phyloP scores from a whole-genome alignment of 2,888 invertebrate genomes.

The Bhutanitis thaidina region DNA sequence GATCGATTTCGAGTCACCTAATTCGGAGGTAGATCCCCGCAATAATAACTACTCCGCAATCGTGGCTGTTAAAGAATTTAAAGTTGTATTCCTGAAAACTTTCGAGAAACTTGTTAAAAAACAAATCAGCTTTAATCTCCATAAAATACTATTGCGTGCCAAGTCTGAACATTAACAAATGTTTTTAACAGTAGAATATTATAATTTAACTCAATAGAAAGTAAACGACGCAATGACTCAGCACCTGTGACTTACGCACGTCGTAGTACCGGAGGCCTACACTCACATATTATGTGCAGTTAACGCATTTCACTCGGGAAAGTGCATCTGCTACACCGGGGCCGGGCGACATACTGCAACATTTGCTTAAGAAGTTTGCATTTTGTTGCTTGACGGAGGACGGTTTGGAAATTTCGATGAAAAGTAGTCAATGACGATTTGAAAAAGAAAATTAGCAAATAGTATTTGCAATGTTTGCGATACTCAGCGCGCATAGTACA shows the following conservation, averaged over 20 bases:
- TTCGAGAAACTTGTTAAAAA: too few relatives aligned
- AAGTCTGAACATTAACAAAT: slow-evolving; percentile 7
- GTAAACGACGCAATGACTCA: slow-evolving; percentile 26
- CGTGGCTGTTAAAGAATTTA: too few relatives aligned
- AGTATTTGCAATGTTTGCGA: too few relatives aligned
- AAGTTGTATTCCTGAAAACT: too few relatives aligned
- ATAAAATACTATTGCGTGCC: not conserved
- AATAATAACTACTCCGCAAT: too few relatives aligned
- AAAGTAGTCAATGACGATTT: too few relatives aligned
- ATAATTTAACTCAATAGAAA: slow-evolving; percentile 25
- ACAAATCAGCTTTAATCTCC: too few relatives aligned
- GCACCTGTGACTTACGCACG: slow-evolving; percentile 24
- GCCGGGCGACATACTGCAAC: slow-evolving; percentile 15
- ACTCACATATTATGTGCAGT: slow-evolving; percentile 28
- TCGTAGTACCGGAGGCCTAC: slow-evolving; percentile 14
- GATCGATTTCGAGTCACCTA: too few relatives aligned
- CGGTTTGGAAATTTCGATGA: not conserved
- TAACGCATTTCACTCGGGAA: slow-evolving; percentile 37
- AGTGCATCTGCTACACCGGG: slow-evolving; percentile 24
- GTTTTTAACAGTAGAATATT: slow-evolving; percentile 15
- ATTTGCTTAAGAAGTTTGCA: not conserved
- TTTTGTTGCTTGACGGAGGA: not conserved
- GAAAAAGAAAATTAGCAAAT: too few relatives aligned
- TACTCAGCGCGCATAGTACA: too few relatives aligned
- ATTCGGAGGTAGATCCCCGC: too few relatives aligned